These are phyloP conservation scores for Lathamus discolor DNA, from an alignment of 2,113 vertebrate species.

Conservation along the genomic window DNA sequence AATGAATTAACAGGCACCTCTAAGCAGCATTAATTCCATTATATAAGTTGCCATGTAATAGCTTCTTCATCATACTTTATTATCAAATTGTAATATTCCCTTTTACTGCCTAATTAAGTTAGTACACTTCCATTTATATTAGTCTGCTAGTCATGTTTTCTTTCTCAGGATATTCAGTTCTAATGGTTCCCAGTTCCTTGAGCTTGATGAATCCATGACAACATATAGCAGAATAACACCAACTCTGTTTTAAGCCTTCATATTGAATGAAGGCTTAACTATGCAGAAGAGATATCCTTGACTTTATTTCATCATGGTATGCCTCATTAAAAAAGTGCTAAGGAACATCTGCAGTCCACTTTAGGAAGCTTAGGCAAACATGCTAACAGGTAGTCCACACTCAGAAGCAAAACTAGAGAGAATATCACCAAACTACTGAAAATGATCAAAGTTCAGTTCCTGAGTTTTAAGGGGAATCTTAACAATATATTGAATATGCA, in stretches of 20 bases:
- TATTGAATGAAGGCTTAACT: not conserved
- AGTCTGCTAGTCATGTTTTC: not conserved
- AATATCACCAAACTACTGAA: not conserved
- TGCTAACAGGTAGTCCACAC: not conserved
- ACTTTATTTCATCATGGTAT: not conserved
- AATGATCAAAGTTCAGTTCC: not conserved
- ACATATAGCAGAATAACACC: not conserved
- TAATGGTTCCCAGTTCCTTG: not conserved
- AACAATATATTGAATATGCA: not conserved
- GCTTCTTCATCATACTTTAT: not conserved
- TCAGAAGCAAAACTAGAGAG: not conserved
- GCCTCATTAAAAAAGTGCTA: not conserved
- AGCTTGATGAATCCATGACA: not conserved
- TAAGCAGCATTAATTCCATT: not conserved
- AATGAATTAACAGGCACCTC: not conserved
- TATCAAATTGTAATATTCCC: not conserved
- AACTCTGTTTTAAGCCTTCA: not conserved
- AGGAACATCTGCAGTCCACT: not conserved
- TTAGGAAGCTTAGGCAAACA: not conserved
- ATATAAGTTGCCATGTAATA: conserved; percentile 1
- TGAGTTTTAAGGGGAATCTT: not conserved
- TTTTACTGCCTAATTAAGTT: not conserved
- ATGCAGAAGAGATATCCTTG: not conserved
- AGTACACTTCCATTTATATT: not conserved
- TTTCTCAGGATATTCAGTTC: not conserved